Evolutionary conservation across 2,888 invertebrate species (phyloP), one percentile per base, ranked within the genome.

Genomic region (Eulithis testata): DNA sequence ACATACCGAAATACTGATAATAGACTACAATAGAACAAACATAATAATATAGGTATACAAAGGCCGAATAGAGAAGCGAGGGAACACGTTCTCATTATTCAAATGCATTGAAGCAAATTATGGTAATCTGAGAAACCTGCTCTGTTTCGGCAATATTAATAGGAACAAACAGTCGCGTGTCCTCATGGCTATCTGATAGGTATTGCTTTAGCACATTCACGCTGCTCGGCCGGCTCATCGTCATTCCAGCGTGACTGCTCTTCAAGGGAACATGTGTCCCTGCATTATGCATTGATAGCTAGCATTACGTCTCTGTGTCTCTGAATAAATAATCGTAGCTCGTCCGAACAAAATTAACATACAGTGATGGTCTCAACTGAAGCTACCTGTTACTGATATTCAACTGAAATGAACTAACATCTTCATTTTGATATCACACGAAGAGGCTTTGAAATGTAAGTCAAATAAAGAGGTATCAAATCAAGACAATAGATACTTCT

Each of bases 21-120:
- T 82, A 84, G 77, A 80, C 83, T 78, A 85, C 87, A 86, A 85
- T 78, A 81, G 84, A 89, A 81, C 85, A 86, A 88, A 77, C 84
- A 44, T 51, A 63, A 14, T 86, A 83, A 83, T 84, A 84, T 80
- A 81, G 83, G 77, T 84, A 84, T 81, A 84, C 86, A 85, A 83
- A 84, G 78, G 80, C 81, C 74, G 79, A 81, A 81, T 76, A 79
- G 81, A 78, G 76, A 66, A 76, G 68, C 77, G 80, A 85, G 81
- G 87, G 85, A 86, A 87, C 90, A 87, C 89, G 89, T 87, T 85
- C 89, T 90, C 90, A 92, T 91, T 91, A 92, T 92, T 91, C 91
- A 91, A 91, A 91, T 91, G 91, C 91, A 92, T 87, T 88, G 90
- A 89, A 92, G 89, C 91, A 91, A 91, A 92, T 91, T 91, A 92